Base-by-base conservation (phyloP, 2,888 invertebrate genomes). In the Sphaeridia pumilis region DNA sequence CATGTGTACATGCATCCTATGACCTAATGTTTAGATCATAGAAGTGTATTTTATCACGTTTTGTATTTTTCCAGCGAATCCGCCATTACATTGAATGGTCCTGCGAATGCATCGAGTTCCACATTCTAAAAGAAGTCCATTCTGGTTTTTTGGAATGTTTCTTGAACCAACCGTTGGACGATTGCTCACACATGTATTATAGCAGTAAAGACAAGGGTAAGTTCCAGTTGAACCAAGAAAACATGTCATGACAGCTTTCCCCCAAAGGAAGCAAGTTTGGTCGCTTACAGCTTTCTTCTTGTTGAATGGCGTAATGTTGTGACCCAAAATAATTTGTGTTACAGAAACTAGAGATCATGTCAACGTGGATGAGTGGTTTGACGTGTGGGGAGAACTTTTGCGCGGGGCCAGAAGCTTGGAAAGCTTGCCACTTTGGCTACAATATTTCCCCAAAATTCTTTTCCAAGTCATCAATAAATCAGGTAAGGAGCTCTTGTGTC, bases 51-150 rank as follows among this genome's bases (percentile, higher is more conserved):
- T n/a, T 7, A 12, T 56, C 36, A 44, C 26, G 43, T 36, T 52
- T 50, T 24, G n/a, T 45, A 14, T 31, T n/a, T 48, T 53, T 36
- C 12, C 65, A 74, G 74, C 70, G 73, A 61, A 71, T 83, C 67
- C 78, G 82, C 53, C 82, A 83, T 70, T 84, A 83, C 68, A 82
- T 83, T 43, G 83, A 83, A 69, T 84, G 83, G 83, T 81, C 82
- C 48, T 75, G 74, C 60, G 81, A 82, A 70, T 82, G 82, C 34
- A 77, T 81, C 22, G 83, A 84, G 69, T 83, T 79, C 68, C 78
- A 82, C 68, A 80, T 82, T 61, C 72, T 83, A 53, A 74, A 80
- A 56, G 83, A 84, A 70, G 81, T 83, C 57, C 81, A 83, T 68
- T 74, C 77, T 50, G 83, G 83, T 64, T 80, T 83, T 67, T 76